Percentiles rank a stretch among this genome's conserved stretches.
phyloP scores from a whole-genome alignment of 1,140 invertebrate species.

The Rhagoletis zephyria region DNA sequence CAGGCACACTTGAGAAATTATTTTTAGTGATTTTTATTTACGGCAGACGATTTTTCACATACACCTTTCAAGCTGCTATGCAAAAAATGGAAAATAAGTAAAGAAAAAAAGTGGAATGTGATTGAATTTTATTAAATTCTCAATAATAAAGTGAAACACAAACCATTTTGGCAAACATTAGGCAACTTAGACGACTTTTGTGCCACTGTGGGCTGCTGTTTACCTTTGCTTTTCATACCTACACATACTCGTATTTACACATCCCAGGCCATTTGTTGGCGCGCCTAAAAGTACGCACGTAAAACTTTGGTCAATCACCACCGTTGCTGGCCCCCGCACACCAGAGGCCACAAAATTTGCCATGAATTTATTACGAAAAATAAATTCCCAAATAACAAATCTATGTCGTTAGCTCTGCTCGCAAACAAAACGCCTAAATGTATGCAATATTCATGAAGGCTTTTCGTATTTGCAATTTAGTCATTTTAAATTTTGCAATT shows the following conservation, averaged over 20 bases:
- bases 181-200: not conserved
- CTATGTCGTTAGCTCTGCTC: not conserved
- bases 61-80: not conserved
- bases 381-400: not conserved
- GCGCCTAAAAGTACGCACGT: too few relatives aligned
- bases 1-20: not conserved
- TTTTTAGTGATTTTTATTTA: conserved; percentile 35
- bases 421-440: not conserved
- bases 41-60: conserved; percentile 20
- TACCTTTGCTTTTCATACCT: too few relatives aligned
- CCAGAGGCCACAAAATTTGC: not conserved
- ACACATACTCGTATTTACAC: too few relatives aligned
- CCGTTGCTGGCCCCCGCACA: too few relatives aligned
- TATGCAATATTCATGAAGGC: not conserved
- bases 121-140: not conserved
- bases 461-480: not conserved
- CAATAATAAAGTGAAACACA: not conserved
- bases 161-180: not conserved
- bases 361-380: not conserved
- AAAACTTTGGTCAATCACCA: too few relatives aligned
- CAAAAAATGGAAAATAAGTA: not conserved
- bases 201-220: not conserved
- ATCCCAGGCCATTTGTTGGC: not conserved
- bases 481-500: not conserved
- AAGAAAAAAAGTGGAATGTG: not conserved